Evolutionary conservation across 1,140 invertebrate species (phyloP).

Genomic region (Cyphomyrmex costatus): DNA sequence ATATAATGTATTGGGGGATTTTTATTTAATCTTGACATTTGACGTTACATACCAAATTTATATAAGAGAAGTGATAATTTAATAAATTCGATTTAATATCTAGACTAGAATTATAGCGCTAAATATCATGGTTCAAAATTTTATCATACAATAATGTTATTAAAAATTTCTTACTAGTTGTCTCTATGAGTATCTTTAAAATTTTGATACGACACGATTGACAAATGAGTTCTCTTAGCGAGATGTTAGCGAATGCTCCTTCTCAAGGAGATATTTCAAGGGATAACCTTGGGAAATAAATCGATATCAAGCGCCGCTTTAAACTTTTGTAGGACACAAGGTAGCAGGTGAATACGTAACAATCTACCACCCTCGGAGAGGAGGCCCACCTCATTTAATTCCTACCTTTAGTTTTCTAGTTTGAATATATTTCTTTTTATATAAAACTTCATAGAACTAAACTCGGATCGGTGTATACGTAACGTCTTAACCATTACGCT

Average conservation of each 20-base stretch:
- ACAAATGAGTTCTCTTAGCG: slow-evolving; percentile 52
- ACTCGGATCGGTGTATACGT: neutral
- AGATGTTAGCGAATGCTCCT: slow-evolving; percentile 42
- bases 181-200: neutral
- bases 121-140: neutral
- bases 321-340: slow-evolving; percentile 68
- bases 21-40: neutral
- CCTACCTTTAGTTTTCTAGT: neutral
- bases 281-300: slow-evolving; percentile 71
- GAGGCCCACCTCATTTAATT: slow-evolving; percentile 29
- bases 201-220: neutral
- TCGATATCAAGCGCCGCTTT: slow-evolving; percentile 63
- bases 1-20: slow-evolving; percentile 7
- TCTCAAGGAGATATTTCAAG: slow-evolving; percentile 68
- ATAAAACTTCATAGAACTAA: neutral
- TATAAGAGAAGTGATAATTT: slow-evolving; percentile 11
- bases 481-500: neutral
- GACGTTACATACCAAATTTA: neutral
- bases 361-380: slow-evolving; percentile 5
- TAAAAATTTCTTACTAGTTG: neutral
- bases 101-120: neutral
- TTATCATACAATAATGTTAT: neutral
- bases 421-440: slow-evolving; percentile 16
- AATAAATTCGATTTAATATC: neutral
- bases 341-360: slow-evolving; percentile 39